These are phyloP conservation scores for Caenorhabditis inopinata DNA, from an alignment of 1,140 invertebrate species.

Conservation along the genomic window DNA sequence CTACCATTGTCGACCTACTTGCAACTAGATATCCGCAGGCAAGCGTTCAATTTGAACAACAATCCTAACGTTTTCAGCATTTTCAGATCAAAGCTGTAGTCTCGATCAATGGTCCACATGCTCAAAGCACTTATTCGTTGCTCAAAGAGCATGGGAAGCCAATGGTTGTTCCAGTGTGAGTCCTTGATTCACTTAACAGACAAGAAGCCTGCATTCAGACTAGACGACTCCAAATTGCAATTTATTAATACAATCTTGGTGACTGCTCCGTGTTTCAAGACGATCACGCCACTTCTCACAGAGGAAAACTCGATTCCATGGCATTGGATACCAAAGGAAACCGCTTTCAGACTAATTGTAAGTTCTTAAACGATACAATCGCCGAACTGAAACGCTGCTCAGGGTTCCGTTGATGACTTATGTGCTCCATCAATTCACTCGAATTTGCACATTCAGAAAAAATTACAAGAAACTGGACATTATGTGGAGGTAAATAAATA, in stretches of 20 bases:
- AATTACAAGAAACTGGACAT: slow-evolving; percentile 34
- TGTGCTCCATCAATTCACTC: not conserved
- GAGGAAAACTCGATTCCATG: slow-evolving; percentile 29
- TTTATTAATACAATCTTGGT: slow-evolving; percentile 51
- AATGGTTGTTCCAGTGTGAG: not conserved
- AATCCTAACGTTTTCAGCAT: no score
- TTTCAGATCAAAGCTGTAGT: slow-evolving; percentile 41
- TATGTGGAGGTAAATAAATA: slow-evolving; percentile 20
- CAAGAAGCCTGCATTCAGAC: not conserved
- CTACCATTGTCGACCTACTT: slow-evolving; percentile 39
- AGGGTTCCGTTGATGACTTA: slow-evolving; percentile 37
- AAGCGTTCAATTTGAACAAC: no score
- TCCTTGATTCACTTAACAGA: no score
- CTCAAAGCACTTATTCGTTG: not conserved
- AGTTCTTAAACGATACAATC: not conserved
- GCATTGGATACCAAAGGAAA: slow-evolving; percentile 26
- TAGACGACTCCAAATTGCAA: slow-evolving; percentile 72
- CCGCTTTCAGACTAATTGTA: slow-evolving; percentile 33
- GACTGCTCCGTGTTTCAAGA: slow-evolving; percentile 17
- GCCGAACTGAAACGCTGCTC: not conserved
- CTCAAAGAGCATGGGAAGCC: slow-evolving; percentile 36
- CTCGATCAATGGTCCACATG: slow-evolving; percentile 37
- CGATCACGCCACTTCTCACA: not conserved
- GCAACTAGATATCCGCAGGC: slow-evolving; percentile 34
- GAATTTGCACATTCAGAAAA: slow-evolving; percentile 3